phyloP scores from a whole-genome alignment of 2,113 vertebrate species.

The Gracilinanus agilis region DNA sequence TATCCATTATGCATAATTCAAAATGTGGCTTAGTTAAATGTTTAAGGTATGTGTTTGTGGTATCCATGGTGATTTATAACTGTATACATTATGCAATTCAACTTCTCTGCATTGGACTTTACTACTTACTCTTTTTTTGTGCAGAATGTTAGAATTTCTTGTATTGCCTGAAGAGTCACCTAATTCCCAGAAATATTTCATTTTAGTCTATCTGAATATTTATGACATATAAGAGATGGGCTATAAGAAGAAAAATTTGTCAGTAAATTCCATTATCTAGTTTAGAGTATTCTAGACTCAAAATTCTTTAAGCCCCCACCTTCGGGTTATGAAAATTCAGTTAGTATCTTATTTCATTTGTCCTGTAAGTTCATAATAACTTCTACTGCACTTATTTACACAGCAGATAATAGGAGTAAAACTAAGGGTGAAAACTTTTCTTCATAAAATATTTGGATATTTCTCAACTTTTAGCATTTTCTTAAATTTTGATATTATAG shows the following conservation, averaged over 20 bases:
- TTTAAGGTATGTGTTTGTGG: not conserved
- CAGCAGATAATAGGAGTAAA: not conserved
- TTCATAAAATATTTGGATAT: not conserved
- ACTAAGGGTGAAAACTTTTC: not conserved
- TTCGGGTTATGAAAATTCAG: not conserved
- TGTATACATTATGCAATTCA: not conserved
- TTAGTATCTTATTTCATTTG: not conserved
- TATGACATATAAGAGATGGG: constrained; percentile 14
- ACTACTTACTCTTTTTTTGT: not conserved
- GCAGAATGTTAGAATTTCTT: not conserved
- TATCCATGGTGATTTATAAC: not conserved
- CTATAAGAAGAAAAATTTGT: not conserved
- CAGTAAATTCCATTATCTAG: not conserved
- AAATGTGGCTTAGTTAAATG: not conserved
- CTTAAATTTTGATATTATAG: too few relatives aligned
- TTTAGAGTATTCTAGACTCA: not conserved
- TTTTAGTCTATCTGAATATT: not conserved
- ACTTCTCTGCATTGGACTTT: not conserved
- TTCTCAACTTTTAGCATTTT: not conserved
- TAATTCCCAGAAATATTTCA: not conserved
- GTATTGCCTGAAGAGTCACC: not conserved
- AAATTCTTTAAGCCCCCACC: not conserved
- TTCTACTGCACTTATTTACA: not conserved
- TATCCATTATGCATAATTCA: not conserved
- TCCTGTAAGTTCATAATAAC: not conserved